Conservation (phyloP, 2,888 invertebrate species). For the Cerceris rybyensis region DNA sequence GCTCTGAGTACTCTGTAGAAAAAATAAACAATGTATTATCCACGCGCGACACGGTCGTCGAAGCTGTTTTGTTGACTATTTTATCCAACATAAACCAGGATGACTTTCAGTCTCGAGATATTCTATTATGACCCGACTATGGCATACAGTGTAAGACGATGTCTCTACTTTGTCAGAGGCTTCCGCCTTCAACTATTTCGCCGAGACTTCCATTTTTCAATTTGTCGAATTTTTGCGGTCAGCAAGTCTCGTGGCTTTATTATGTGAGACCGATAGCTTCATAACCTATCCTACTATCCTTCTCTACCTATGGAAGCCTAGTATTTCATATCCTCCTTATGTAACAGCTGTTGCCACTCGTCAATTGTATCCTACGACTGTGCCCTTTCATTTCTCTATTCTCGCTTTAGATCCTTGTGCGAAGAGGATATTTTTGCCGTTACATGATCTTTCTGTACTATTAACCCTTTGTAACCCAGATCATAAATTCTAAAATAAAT, state of each 20-base stretch:
- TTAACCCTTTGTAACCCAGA: no score
- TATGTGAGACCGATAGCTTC: conserved; percentile 1
- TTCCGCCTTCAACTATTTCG: conserved; percentile 10
- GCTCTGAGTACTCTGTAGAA: no score
- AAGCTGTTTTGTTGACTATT: neutral
- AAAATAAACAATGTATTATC: no score
- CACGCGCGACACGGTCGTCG: no score
- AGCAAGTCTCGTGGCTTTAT: neutral
- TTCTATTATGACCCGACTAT: no score
- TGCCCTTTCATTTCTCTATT: no score
- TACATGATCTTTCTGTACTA: no score
- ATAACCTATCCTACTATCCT: neutral
- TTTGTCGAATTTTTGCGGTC: conserved; percentile 10
- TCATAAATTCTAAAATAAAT: no score
- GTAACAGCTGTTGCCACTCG: conserved; percentile 12
- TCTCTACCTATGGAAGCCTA: neutral
- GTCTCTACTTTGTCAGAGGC: conserved; percentile 18
- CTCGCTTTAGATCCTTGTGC: no score
- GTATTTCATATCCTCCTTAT: neutral
- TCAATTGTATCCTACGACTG: neutral
- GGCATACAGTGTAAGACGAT: neutral
- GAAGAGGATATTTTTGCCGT: no score
- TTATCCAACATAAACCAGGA: neutral
- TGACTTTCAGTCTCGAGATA: no score
- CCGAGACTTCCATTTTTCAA: conserved; percentile 30